These are phyloP conservation scores for Aleiodes alternator DNA, from an alignment of 2,888 invertebrate genomes.

Conservation along the genomic window DNA sequence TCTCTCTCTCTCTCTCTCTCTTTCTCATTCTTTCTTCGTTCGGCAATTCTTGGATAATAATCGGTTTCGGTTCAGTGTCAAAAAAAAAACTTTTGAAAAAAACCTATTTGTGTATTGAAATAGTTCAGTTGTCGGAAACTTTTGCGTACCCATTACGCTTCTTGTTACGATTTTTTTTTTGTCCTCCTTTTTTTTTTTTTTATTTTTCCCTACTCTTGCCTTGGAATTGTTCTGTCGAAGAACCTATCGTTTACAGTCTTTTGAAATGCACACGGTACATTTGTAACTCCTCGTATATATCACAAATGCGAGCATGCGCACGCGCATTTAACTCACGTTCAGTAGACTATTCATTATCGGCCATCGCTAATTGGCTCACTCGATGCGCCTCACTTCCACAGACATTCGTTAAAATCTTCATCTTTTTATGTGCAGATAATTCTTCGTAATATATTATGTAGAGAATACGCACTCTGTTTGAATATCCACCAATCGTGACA, in stretches of 20 bases:
- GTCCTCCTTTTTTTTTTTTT: constrained; percentile 5
- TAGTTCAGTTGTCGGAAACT: not conserved
- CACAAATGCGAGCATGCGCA: constrained; percentile 29
- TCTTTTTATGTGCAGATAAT: constrained; percentile 11
- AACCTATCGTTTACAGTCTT: constrained; percentile 24
- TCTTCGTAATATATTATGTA: constrained; percentile 43
- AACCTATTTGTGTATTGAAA: constrained; percentile 5
- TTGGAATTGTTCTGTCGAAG: no score
- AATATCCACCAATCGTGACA: constrained; percentile 49
- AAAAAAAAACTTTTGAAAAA: not conserved
- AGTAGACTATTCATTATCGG: constrained; percentile 56
- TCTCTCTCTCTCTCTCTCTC: constrained; percentile 7
- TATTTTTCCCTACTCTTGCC: constrained; percentile 1
- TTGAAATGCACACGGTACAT: not conserved
- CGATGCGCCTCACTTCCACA: constrained; percentile 45
- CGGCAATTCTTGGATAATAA: constrained; percentile 5
- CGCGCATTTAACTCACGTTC: not conserved
- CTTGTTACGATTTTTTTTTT: constrained; percentile 3
- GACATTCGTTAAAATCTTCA: constrained; percentile 54
- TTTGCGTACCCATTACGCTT: constrained; percentile 14
- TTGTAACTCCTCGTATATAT: constrained; percentile 13
- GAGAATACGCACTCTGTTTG: constrained; percentile 51
- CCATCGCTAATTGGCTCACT: constrained; percentile 58
- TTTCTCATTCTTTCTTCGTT: not conserved
- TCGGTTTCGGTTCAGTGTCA: constrained; percentile 21